These are phyloP conservation scores for Neolamprologus toae DNA, from an alignment of 2,113 vertebrate species.

Conservation along the genomic window DNA sequence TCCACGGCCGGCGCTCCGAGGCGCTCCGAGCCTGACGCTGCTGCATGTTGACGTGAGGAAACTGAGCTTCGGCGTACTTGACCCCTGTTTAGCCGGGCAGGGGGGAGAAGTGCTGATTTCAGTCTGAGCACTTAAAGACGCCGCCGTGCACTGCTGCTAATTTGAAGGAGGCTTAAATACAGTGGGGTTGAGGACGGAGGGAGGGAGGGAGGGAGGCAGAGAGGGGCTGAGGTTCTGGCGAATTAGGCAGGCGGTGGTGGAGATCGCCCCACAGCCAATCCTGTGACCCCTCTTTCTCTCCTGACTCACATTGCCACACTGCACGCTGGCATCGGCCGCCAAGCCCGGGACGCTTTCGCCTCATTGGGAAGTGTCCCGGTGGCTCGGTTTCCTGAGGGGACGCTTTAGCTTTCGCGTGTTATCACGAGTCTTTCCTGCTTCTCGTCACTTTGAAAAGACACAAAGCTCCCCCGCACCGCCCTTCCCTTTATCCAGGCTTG, in stretches of 20 bases:
- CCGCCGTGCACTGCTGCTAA: not conserved
- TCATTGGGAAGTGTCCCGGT: not conserved
- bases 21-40: not conserved
- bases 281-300: not conserved
- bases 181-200: not conserved
- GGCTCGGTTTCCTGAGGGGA: not conserved
- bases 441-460: not conserved
- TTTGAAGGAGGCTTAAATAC: not conserved
- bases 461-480: not conserved
- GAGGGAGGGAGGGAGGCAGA: not conserved
- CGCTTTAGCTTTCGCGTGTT: not conserved
- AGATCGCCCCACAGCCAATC: constrained; percentile 1
- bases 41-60: constrained; percentile 1
- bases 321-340: not conserved
- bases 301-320: not conserved
- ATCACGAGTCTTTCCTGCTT: not conserved
- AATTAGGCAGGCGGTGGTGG: constrained; percentile 16
- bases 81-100: not conserved
- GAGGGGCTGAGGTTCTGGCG: not conserved
- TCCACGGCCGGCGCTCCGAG: not conserved
- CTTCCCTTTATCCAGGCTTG: not conserved
- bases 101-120: not conserved
- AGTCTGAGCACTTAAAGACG: not conserved
- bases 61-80: not conserved
- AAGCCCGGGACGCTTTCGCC: not conserved